Conservation (phyloP, 2,888 invertebrate species). For the Leucoma salicis region DNA sequence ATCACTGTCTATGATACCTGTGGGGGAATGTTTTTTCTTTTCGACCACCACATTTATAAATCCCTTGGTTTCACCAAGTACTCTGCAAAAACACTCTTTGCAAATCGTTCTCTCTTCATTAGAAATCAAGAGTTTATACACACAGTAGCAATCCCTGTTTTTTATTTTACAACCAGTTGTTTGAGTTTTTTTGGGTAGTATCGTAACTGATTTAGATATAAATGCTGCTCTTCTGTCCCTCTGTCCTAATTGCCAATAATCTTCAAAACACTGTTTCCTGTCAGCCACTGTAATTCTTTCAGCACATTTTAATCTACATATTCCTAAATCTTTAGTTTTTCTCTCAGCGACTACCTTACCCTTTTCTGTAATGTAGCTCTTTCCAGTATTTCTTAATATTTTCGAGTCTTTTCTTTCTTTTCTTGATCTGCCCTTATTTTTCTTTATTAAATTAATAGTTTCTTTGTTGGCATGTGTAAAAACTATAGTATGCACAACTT, state of each 20-base stretch:
- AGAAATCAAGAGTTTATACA: slow-evolving; percentile 6
- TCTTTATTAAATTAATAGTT: background rate
- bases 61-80: slow-evolving; percentile 14
- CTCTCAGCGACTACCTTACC: slow-evolving; percentile 13
- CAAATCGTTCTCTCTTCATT: slow-evolving; percentile 14
- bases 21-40: slow-evolving; percentile 15
- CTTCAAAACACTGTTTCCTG: slow-evolving; percentile 13
- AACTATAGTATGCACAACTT: slow-evolving; percentile 4
- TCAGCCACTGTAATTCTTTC: slow-evolving; percentile 16
- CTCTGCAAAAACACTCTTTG: slow-evolving; percentile 15
- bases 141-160: slow-evolving; percentile 12
- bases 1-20: slow-evolving; percentile 13
- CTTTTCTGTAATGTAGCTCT: slow-evolving; percentile 19
- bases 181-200: slow-evolving; percentile 10
- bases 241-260: slow-evolving; percentile 16
- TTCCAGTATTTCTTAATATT: slow-evolving; percentile 17
- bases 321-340: slow-evolving; percentile 1
- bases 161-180: background rate
- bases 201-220: slow-evolving; percentile 9
- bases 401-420: slow-evolving; percentile 5
- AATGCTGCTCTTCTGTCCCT: slow-evolving; percentile 17
- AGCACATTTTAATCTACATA: slow-evolving; percentile 20
- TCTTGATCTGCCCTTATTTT: slow-evolving; percentile 14
- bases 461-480: slow-evolving; percentile 2
- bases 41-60: slow-evolving; percentile 13